Evolutionary conservation across 2,113 vertebrate genomes (phyloP).

Genomic region (Tyto alba): DNA sequence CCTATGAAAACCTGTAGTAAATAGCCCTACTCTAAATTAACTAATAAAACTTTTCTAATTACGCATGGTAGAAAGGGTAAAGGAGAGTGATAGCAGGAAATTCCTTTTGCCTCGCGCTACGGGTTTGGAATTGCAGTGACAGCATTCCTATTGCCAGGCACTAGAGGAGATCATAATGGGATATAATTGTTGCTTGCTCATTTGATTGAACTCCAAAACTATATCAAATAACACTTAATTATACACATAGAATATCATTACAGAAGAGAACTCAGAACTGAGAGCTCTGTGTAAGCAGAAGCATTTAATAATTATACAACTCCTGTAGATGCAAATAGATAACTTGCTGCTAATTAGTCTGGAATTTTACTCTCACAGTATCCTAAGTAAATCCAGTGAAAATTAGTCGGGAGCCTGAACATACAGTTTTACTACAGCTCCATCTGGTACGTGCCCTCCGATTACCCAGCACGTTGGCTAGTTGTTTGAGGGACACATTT

Average conservation of each 20-base stretch:
- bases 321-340: constrained; percentile 69
- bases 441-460: constrained; percentile 76
- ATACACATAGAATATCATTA: constrained; percentile 69
- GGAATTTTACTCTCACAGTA: constrained; percentile 68
- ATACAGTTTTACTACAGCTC: constrained; percentile 72
- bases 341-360: constrained; percentile 74
- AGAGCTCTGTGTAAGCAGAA: constrained; percentile 68
- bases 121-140: constrained; percentile 57
- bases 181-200: constrained; percentile 77
- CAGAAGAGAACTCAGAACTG: constrained; percentile 52
- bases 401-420: constrained; percentile 71
- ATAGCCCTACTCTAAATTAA: constrained; percentile 64
- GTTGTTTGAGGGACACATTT: constrained; percentile 73
- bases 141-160: constrained; percentile 63
- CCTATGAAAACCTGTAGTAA: constrained; percentile 55
- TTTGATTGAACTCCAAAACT: constrained; percentile 77
- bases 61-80: constrained; percentile 57
- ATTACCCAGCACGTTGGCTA: constrained; percentile 76
- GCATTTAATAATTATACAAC: constrained; percentile 71
- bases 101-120: constrained; percentile 63
- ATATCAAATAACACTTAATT: constrained; percentile 79
- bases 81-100: constrained; percentile 73
- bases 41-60: constrained; percentile 75
- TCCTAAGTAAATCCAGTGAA: constrained; percentile 71
- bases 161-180: constrained; percentile 65